Percentiles rank a stretch among this genome's conserved stretches.
Evolutionary conservation across 2,113 vertebrate species (phyloP).

Genomic region (Eclectus roratus): DNA sequence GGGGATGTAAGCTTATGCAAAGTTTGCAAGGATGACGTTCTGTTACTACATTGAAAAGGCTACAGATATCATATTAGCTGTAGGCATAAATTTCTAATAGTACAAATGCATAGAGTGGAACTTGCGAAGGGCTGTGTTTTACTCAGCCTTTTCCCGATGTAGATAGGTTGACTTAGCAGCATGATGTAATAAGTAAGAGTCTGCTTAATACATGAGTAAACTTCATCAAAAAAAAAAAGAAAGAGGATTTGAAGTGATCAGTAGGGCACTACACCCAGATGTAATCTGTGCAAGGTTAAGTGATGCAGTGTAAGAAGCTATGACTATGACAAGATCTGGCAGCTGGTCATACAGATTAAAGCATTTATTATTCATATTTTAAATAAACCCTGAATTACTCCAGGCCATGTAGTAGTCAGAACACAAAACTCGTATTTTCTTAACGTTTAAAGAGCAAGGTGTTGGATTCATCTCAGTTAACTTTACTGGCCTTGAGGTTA

Average conservation of each 20-base stretch:
- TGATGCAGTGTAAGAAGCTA: neutral
- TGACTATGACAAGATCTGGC: neutral
- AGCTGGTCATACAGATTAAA: neutral
- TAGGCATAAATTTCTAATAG: neutral
- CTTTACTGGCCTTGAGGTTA: neutral
- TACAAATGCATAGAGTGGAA: neutral
- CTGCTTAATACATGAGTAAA: neutral
- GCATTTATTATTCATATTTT: conserved; percentile 15
- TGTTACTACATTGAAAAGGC: neutral
- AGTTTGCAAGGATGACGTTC: neutral
- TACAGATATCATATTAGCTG: neutral
- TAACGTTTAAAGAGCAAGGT: neutral
- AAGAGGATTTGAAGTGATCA: rapidly evolving
- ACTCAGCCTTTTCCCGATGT: neutral
- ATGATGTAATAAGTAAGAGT: neutral
- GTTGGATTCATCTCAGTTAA: neutral
- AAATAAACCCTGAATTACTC: neutral
- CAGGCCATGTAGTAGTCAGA: neutral
- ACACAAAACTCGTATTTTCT: neutral
- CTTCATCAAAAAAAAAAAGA: neutral
- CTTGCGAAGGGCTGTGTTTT: neutral
- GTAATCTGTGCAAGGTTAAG: neutral
- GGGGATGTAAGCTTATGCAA: neutral
- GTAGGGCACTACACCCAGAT: neutral
- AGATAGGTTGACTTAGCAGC: neutral